phyloP scores from a whole-genome alignment of 2,888 invertebrate genomes.

The Ophion slaviceki region DNA sequence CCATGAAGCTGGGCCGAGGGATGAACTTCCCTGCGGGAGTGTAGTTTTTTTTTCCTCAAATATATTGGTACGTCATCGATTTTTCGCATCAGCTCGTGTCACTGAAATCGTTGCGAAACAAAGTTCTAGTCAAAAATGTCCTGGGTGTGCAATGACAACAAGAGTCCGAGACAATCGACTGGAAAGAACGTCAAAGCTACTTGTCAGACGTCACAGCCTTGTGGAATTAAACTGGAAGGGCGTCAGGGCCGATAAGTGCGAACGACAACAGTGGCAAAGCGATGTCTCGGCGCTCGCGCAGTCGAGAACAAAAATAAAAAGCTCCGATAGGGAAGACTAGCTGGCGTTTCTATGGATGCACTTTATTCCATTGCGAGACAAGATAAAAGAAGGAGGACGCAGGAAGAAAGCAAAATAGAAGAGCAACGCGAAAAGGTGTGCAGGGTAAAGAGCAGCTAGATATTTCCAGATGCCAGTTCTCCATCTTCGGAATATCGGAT shows the following conservation, averaged over 20 bases:
- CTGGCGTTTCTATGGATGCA: slow-evolving; percentile 25
- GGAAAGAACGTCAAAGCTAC: too few species aligned
- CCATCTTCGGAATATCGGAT: slow-evolving; percentile 79
- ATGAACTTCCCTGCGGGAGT: too few species aligned
- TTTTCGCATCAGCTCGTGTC: too few species aligned
- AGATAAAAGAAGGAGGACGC: slow-evolving; percentile 25
- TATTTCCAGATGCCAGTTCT: slow-evolving; percentile 38
- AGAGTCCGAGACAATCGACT: too few species aligned
- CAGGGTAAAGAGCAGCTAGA: slow-evolving; percentile 30
- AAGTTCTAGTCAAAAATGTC: too few species aligned
- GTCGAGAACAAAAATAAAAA: slow-evolving; percentile 4
- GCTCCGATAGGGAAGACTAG: slow-evolving; percentile 4
- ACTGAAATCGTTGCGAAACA: too few species aligned
- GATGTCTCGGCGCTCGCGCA: neutral
- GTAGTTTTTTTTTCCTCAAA: too few species aligned
- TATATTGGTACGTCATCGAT: too few species aligned
- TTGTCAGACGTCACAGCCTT: too few species aligned
- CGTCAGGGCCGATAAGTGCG: neutral
- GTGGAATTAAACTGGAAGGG: neutral
- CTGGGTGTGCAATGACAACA: too few species aligned
- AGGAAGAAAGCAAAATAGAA: slow-evolving; percentile 44
- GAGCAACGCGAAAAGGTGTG: slow-evolving; percentile 15
- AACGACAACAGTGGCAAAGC: slow-evolving; percentile 10
- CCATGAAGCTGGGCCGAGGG: too few species aligned
- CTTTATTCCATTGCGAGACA: slow-evolving; percentile 19